A percentile compares a stretch with the other conserved stretches of the same genome.
These are phyloP conservation scores for Cladopsammia gracilis DNA, from an alignment of 64 coral and sea anemone genomes.

Conservation along the genomic window DNA sequence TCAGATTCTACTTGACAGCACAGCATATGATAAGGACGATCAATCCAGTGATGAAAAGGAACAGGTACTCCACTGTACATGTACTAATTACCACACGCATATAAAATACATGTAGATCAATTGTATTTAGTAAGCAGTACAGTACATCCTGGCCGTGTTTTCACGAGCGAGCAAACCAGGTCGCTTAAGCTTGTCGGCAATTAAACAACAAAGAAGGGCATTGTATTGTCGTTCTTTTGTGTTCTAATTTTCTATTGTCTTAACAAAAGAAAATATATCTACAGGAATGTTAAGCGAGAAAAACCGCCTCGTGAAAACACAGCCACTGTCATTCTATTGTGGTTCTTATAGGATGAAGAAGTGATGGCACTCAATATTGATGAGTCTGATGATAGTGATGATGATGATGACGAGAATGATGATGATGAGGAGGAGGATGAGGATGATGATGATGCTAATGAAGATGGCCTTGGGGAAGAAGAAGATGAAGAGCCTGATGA, in stretches of 20 bases:
- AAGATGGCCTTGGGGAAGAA: background rate
- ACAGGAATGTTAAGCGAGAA: too few species aligned
- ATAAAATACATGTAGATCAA: too few species aligned
- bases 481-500: conserved; percentile 47
- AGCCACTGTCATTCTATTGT: background rate
- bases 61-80: background rate
- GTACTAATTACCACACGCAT: too few species aligned
- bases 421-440: conserved; percentile 17
- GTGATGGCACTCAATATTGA: conserved; percentile 65
- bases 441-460: background rate
- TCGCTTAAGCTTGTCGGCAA: too few species aligned
- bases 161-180: too few species aligned
- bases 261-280: too few species aligned
- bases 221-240: too few species aligned
- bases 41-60: conserved; percentile 11
- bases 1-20: conserved; percentile 51
- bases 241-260: too few species aligned
- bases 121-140: too few species aligned
- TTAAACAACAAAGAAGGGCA: too few species aligned
- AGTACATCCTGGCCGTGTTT: too few species aligned
- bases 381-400: conserved; percentile 22
- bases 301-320: too few species aligned
- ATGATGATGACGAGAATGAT: background rate
- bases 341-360: background rate
- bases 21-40: background rate